Percentiles rank a stretch among this genome's conserved stretches.
Conservation (phyloP, 2,888 invertebrate genomes). For the Cactoblastis cactorum region DNA sequence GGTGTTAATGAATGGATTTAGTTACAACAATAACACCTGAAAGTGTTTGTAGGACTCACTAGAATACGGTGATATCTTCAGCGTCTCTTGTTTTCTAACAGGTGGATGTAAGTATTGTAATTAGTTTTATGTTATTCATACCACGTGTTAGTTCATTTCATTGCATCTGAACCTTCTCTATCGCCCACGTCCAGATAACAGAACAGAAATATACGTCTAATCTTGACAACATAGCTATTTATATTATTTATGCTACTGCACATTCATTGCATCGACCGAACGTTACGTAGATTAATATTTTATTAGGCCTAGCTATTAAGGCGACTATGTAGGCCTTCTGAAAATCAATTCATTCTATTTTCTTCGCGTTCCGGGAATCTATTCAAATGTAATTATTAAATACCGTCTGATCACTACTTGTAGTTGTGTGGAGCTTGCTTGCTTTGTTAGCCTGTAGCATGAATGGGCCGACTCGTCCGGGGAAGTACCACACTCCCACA, state of each 20-base stretch:
- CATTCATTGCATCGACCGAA: neutral
- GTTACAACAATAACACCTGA: conserved; percentile 1
- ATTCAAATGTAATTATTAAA: neutral
- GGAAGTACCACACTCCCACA: too few species aligned
- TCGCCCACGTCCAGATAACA: conserved; percentile 12
- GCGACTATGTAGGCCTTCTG: neutral
- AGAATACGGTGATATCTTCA: neutral
- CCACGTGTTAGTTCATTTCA: conserved; percentile 12
- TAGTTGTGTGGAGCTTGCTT: too few species aligned
- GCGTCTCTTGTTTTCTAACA: neutral
- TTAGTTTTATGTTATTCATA: neutral
- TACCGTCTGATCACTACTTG: neutral
- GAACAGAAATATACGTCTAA: conserved; percentile 3
- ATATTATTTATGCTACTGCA: neutral
- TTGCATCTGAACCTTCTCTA: conserved; percentile 15
- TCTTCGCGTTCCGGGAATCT: neutral
- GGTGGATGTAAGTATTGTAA: neutral
- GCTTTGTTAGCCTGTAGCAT: too few species aligned
- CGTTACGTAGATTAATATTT: neutral
- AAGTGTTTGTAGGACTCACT: conserved; percentile 4
- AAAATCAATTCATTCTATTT: neutral
- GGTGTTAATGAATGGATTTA: conserved; percentile 8
- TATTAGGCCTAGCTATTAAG: neutral
- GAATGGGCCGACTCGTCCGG: too few species aligned
- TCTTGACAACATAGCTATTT: conserved; percentile 1